phyloP scores from a whole-genome alignment of 2,113 vertebrate species.

The Lasiurus cinereus region DNA sequence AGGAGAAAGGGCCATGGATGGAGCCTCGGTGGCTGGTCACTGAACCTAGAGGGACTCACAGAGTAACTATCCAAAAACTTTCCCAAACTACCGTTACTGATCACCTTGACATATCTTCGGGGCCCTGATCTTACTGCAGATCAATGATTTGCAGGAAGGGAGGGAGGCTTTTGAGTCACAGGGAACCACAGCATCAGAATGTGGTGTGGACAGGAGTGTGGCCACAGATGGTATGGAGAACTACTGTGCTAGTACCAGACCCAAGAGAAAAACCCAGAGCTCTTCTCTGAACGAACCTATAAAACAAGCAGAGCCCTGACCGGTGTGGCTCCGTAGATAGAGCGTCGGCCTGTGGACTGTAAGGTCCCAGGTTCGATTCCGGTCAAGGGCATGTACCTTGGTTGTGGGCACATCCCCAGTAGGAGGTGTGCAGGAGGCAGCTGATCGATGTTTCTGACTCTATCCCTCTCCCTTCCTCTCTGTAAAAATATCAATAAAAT shows the following conservation, averaged over 20 bases:
- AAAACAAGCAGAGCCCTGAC: background rate
- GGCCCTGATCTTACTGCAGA: background rate
- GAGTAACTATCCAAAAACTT: background rate
- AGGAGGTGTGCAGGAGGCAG: no score
- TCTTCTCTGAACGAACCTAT: background rate
- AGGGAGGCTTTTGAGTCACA: background rate
- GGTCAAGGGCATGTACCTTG: no score
- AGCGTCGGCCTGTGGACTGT: no score
- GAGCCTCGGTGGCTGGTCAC: background rate
- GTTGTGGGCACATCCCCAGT: no score
- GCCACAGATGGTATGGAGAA: background rate
- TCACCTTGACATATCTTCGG: background rate
- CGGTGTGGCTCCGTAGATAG: no score
- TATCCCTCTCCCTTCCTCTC: no score
- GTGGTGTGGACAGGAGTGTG: rapidly evolving
- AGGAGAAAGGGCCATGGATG: background rate
- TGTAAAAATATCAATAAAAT: no score
- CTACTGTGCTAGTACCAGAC: background rate
- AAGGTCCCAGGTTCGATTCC: no score
- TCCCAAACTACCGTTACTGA: background rate
- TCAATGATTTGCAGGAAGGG: background rate
- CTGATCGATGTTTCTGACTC: no score
- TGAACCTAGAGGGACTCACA: background rate
- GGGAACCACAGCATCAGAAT: background rate
- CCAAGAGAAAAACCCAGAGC: background rate